Evolutionary conservation across 1,140 invertebrate genomes (phyloP).

Genomic region (Uloborus diversus): DNA sequence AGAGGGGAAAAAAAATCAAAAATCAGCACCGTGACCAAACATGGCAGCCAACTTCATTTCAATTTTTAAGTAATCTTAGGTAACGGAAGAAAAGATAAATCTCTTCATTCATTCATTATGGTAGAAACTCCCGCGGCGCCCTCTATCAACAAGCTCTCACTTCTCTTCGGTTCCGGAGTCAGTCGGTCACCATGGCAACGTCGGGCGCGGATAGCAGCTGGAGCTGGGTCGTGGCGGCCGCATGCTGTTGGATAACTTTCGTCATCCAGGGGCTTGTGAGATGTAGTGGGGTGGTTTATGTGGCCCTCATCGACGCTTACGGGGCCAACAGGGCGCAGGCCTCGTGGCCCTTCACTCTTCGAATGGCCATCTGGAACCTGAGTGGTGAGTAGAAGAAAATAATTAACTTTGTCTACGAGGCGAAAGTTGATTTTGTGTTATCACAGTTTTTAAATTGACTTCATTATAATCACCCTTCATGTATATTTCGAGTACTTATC

Average conservation of each 20-base stretch:
- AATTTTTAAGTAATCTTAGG: too few species aligned
- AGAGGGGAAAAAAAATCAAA: too few species aligned
- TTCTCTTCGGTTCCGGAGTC: background rate
- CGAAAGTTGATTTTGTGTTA: too few species aligned
- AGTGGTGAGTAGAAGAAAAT: constrained; percentile 53
- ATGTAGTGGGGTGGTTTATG: constrained; percentile 46
- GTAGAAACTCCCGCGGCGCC: too few species aligned
- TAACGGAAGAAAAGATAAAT: too few species aligned
- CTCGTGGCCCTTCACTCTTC: constrained; percentile 50
- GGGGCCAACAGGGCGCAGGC: constrained; percentile 37
- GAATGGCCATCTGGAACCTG: constrained; percentile 57
- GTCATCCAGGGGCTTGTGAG: constrained; percentile 58
- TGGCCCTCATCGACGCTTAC: constrained; percentile 55
- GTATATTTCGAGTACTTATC: too few species aligned
- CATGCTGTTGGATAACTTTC: constrained; percentile 58
- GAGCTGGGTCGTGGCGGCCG: constrained; percentile 56
- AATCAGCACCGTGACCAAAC: too few species aligned
- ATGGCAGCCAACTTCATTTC: too few species aligned
- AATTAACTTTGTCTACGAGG: too few species aligned
- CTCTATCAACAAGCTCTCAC: background rate
- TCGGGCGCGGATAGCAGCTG: constrained; percentile 12
- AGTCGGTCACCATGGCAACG: constrained; percentile 12
- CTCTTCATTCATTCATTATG: too few species aligned
- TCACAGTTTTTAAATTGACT: background rate
- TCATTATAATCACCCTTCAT: too few species aligned